Conservation (phyloP, 2,888 invertebrate species). For the Adelphocoris suturalis region DNA sequence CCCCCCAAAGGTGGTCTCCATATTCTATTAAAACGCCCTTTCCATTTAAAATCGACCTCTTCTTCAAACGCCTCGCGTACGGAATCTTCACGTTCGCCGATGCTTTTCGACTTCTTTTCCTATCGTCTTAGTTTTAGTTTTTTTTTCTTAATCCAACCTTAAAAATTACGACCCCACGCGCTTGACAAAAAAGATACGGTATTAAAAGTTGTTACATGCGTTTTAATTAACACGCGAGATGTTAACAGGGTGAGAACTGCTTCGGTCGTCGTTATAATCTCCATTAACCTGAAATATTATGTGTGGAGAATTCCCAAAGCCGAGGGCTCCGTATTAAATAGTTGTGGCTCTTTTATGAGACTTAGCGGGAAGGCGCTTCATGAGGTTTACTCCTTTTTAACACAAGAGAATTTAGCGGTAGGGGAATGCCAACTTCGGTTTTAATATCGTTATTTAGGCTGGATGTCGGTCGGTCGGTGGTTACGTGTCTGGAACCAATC, state of each 20-base stretch:
- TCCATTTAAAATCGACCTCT: not conserved
- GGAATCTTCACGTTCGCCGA: not conserved
- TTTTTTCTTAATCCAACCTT: not conserved
- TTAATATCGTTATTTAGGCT: constrained; percentile 11
- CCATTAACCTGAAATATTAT: constrained; percentile 19
- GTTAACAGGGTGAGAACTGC: constrained; percentile 25
- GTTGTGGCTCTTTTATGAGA: constrained; percentile 1
- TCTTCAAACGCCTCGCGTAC: not conserved
- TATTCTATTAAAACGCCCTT: constrained; percentile 5
- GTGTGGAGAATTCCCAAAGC: constrained; percentile 7
- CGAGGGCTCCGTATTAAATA: not conserved
- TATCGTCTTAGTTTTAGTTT: not conserved
- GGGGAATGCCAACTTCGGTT: not conserved
- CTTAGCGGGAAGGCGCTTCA: not conserved
- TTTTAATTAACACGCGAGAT: constrained; percentile 25
- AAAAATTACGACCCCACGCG: constrained; percentile 13
- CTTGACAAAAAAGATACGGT: not conserved
- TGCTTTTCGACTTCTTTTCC: not conserved
- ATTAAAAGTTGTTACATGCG: not conserved
- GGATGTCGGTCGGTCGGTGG: not conserved
- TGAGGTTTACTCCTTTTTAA: constrained; percentile 13
- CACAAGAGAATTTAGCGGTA: constrained; percentile 8
- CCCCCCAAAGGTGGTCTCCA: not conserved
- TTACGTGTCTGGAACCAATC: not conserved
- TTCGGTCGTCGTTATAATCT: not conserved